Evolutionary conservation across 2,888 invertebrate genomes (phyloP).

Genomic region (Drosophila nr. medialis): DNA sequence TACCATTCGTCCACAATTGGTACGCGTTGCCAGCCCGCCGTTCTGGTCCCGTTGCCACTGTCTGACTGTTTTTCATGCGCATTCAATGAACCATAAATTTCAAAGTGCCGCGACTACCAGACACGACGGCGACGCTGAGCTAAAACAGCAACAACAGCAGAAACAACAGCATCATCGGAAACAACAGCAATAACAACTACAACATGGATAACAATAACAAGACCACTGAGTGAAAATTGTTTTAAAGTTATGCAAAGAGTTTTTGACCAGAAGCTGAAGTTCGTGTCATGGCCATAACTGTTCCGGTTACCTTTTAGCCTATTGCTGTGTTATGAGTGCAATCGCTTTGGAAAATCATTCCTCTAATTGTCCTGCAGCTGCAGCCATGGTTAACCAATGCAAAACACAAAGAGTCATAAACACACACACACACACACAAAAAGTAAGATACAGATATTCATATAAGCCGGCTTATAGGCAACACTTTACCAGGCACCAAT

Average conservation of each 20-base stretch:
- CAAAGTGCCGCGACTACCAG: slow-evolving; percentile 72
- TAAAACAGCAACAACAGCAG: slow-evolving; percentile 23
- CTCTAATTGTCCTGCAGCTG: slow-evolving; percentile 53
- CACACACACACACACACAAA: not conserved
- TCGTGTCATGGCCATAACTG: slow-evolving; percentile 53
- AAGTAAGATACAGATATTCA: slow-evolving; percentile 21
- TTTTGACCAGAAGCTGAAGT: slow-evolving; percentile 29
- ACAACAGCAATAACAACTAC: slow-evolving; percentile 16
- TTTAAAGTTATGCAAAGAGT: slow-evolving; percentile 69
- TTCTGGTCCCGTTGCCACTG: not conserved
- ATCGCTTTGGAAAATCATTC: slow-evolving; percentile 26
- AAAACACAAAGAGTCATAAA: slow-evolving; percentile 9
- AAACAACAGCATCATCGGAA: slow-evolving; percentile 1
- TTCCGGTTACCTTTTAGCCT: slow-evolving; percentile 33
- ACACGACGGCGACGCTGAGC: slow-evolving; percentile 67
- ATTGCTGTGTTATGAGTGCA: slow-evolving; percentile 20
- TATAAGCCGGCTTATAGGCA: slow-evolving; percentile 57
- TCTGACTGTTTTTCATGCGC: slow-evolving; percentile 74
- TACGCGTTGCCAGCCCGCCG: slow-evolving; percentile 6
- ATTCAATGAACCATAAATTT: slow-evolving; percentile 81
- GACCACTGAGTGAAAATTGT: slow-evolving; percentile 23
- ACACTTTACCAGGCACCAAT: slow-evolving; percentile 60
- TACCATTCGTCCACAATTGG: slow-evolving; percentile 49
- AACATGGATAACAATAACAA: slow-evolving; percentile 16
- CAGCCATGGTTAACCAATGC: slow-evolving; percentile 35